phyloP scores from a whole-genome alignment of 2,113 vertebrate species.

The Cyanoramphus novaezelandiae region DNA sequence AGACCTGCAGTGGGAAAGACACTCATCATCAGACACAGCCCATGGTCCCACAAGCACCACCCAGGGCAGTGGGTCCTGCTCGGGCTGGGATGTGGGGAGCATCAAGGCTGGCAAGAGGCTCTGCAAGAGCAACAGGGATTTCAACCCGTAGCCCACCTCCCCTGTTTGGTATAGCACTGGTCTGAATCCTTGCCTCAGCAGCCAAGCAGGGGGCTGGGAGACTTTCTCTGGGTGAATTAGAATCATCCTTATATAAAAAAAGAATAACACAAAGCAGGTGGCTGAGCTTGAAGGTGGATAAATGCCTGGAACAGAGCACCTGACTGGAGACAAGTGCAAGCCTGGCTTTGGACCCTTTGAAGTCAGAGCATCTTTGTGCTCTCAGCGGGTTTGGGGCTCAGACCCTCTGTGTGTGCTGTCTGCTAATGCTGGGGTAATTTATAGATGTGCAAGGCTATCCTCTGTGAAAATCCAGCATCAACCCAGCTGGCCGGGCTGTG shows the following conservation, averaged over 20 bases:
- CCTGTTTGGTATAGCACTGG: not conserved
- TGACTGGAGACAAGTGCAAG: not conserved
- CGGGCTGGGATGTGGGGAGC: rapidly evolving
- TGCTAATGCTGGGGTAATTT: not conserved
- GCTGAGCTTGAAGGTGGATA: conserved; percentile 2
- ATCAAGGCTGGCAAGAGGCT: not conserved
- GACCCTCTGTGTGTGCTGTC: not conserved
- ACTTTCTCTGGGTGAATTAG: not conserved
- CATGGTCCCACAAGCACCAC: not conserved
- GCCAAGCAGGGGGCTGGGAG: not conserved
- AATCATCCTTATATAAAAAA: not conserved
- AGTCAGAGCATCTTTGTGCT: not conserved
- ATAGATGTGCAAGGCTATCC: not conserved
- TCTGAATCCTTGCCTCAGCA: not conserved
- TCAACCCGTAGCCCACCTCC: not conserved
- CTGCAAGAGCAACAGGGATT: not conserved
- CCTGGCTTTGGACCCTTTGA: not conserved
- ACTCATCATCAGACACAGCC: not conserved
- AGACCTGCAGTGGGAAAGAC: not conserved
- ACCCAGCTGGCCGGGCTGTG: not conserved
- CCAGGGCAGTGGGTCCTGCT: not conserved
- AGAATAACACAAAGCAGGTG: not conserved
- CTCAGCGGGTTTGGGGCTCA: not conserved
- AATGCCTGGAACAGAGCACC: not conserved
- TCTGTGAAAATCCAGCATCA: not conserved